A percentile compares a stretch with the other conserved stretches of the same genome.
Evolutionary conservation across 1,140 invertebrate species (phyloP).

Genomic region (Sesamia nonagrioides): DNA sequence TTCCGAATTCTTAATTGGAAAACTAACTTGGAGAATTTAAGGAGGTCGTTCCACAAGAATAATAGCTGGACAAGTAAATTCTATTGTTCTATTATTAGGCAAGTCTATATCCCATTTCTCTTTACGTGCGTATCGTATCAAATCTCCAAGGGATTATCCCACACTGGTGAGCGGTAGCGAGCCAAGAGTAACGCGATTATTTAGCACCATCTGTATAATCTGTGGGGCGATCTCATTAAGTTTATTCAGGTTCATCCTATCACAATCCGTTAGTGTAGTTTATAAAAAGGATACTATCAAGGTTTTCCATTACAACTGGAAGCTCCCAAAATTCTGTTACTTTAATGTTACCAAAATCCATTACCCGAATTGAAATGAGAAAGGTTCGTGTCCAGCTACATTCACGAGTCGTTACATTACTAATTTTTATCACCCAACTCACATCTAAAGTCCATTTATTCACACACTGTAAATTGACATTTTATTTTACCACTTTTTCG

Average conservation of each 20-base stretch:
- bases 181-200: slow-evolving; percentile 3
- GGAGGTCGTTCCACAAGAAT: slow-evolving; percentile 8
- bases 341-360: background rate
- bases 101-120: slow-evolving; percentile 1
- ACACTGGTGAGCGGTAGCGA: slow-evolving; percentile 15
- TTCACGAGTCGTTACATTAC: slow-evolving; percentile 11
- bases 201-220: slow-evolving; percentile 2
- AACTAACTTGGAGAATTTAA: slow-evolving; percentile 9
- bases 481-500: slow-evolving; percentile 38
- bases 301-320: background rate
- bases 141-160: slow-evolving; percentile 18
- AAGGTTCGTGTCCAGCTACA: background rate
- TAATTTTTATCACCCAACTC: slow-evolving; percentile 25
- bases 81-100: slow-evolving; percentile 22
- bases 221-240: background rate
- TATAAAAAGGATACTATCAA: background rate
- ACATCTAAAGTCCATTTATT: slow-evolving; percentile 29
- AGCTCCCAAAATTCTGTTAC: background rate
- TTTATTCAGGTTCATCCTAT: background rate
- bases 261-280: background rate
- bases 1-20: slow-evolving; percentile 31
- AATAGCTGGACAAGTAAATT: slow-evolving; percentile 16
- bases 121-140: background rate
- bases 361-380: slow-evolving; percentile 1
- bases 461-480: slow-evolving; percentile 32